Evolutionary conservation across 1,140 invertebrate genomes (phyloP).

Genomic region (Copidosoma floridanum): DNA sequence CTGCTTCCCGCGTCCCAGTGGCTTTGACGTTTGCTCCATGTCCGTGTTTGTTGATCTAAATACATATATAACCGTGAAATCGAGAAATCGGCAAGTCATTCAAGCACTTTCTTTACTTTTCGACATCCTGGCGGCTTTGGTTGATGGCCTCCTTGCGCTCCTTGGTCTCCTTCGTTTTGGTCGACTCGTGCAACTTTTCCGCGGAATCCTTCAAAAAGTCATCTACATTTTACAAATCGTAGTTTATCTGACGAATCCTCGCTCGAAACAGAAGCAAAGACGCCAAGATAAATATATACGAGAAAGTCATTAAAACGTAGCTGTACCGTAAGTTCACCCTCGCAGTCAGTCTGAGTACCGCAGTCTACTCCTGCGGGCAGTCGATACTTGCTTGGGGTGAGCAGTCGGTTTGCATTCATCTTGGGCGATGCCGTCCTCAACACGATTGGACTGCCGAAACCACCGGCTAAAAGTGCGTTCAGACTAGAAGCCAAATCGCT

Average conservation of each 20-base stretch:
- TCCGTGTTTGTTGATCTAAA: slow-evolving; percentile 35
- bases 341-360: slow-evolving; percentile 67
- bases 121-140: slow-evolving; percentile 40
- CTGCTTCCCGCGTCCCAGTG: slow-evolving; percentile 24
- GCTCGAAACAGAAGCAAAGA: background rate
- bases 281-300: too few relatives aligned
- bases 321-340: slow-evolving; percentile 34
- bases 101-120: too few relatives aligned
- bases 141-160: slow-evolving; percentile 43
- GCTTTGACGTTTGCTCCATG: slow-evolving; percentile 33
- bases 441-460: slow-evolving; percentile 21
- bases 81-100: too few relatives aligned
- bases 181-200: slow-evolving; percentile 33
- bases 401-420: slow-evolving; percentile 53
- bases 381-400: slow-evolving; percentile 66
- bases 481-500: slow-evolving; percentile 36
- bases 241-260: too few relatives aligned
- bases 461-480: slow-evolving; percentile 37
- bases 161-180: slow-evolving; percentile 36
- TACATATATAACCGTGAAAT: too few relatives aligned
- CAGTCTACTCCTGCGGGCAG: slow-evolving; percentile 59
- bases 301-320: too few relatives aligned
- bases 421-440: slow-evolving; percentile 28
- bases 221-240: too few relatives aligned
- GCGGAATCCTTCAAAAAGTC: slow-evolving; percentile 27